Evolutionary conservation across 2,797 vertebrate genomes (phyloP), one percentile per base, ranked within the genome.

Genomic region (Acestrorhynchus altus): DNA sequence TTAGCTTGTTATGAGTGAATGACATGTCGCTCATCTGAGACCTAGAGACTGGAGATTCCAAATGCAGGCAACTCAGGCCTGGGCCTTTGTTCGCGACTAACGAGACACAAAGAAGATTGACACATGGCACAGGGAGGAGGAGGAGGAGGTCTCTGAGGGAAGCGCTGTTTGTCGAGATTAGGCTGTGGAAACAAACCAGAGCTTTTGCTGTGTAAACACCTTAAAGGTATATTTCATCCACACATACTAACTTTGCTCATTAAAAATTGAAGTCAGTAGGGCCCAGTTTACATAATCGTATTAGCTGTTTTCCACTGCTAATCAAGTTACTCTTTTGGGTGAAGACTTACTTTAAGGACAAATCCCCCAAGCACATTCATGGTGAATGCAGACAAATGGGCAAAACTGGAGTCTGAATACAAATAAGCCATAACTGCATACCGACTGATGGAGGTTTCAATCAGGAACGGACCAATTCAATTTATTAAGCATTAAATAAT

Each of bases 71-170:
- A 60, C 73, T 20, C 69, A 72, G 46, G 52, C 31, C 60, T 26
- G 57, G 42, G 51, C 39, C 63, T 77, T 77, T 77, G 71, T 68
- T 83, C 70, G n/a, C 35, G 28, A 67, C 67, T 65, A 78, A 78
- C 35, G 39, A 81, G 61, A 78, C 76, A 60, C 71, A 78, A 68
- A 66, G 49, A 80, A 77, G 82, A 77, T 72, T 77, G 71, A 80
- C 81, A 83, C 52, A 46, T 6, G 9, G 65, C 57, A 60, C 51
- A 16, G 15, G 7, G 31, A n/a, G 31, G 64, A 51, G 47, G 22
- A 66, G 24, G 56, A 72, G 22, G 59, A 7, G 47, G 47, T 65
- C 77, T 76, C 81, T 10, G 20, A 76, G 72, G 22, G 61, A 74
- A 74, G 47, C 61, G 2, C 49, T 80, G 64, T 77, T 81, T 77